Percentiles rank a stretch among this genome's conserved stretches.
Conservation (phyloP, 2,113 vertebrate genomes). For the Sciurus niger region DNA sequence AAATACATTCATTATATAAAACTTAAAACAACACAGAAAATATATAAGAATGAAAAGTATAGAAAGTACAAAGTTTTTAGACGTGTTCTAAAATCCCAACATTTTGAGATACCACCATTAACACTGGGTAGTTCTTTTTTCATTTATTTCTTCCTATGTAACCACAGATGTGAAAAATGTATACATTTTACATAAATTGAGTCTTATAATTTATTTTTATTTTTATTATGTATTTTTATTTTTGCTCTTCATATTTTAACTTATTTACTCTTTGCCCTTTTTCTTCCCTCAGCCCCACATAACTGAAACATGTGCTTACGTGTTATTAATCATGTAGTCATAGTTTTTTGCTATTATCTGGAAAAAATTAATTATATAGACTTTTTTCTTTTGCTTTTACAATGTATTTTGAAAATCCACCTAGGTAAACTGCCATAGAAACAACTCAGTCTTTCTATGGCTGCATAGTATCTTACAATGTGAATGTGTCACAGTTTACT, state of each 20-base stretch:
- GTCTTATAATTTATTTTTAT: not conserved
- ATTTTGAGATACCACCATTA: not conserved
- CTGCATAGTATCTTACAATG: not conserved
- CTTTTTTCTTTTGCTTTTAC: not conserved
- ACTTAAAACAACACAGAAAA: slow-evolving; percentile 36
- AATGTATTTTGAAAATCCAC: not conserved
- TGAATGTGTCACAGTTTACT: not conserved
- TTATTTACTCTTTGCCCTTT: not conserved
- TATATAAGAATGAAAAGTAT: not conserved
- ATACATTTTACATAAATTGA: not conserved
- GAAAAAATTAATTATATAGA: not conserved
- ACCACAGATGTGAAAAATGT: not conserved
- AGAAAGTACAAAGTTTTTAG: not conserved
- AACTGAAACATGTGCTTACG: not conserved
- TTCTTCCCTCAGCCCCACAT: not conserved
- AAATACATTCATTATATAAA: not conserved
- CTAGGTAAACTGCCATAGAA: not conserved
- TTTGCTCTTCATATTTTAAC: not conserved
- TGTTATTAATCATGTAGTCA: not conserved
- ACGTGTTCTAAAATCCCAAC: not conserved
- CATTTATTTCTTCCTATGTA: not conserved
- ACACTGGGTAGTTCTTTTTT: not conserved
- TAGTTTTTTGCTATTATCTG: slow-evolving; percentile 23
- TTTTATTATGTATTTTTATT: not conserved
- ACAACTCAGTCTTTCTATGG: slow-evolving; percentile 1